These are phyloP conservation scores for Leptopilina syphax DNA, from an alignment of 2,888 invertebrate genomes.

Conservation along the genomic window DNA sequence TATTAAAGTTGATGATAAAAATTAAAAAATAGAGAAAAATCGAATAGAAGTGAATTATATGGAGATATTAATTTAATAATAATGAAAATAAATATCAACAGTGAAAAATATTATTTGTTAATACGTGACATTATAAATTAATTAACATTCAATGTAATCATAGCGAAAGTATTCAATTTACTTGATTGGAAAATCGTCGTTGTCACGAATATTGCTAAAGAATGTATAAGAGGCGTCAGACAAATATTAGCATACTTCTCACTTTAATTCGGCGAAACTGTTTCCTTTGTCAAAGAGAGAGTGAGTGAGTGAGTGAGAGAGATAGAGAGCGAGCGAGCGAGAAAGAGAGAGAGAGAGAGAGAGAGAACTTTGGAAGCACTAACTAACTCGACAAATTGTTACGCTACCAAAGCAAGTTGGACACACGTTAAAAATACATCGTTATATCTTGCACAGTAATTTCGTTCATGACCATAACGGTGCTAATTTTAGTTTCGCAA, in stretches of 20 bases:
- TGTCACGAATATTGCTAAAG: background rate
- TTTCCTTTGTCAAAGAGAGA: constrained; percentile 1
- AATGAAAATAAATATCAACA: too few species aligned
- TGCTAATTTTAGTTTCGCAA: constrained; percentile 52
- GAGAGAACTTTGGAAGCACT: constrained; percentile 25
- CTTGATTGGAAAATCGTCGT: background rate
- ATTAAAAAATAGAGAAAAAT: too few species aligned
- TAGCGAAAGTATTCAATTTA: too few species aligned
- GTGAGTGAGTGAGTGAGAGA: too few species aligned
- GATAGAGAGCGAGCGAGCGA: background rate
- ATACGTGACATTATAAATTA: too few species aligned
- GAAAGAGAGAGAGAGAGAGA: too few species aligned
- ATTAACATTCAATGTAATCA: too few species aligned
- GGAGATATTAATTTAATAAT: too few species aligned
- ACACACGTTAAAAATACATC: constrained; percentile 53
- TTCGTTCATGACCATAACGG: constrained; percentile 44
- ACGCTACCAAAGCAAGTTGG: constrained; percentile 10
- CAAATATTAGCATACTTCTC: background rate
- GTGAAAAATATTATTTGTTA: too few species aligned
- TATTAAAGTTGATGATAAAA: too few species aligned
- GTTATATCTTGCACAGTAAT: constrained; percentile 46
- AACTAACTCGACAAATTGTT: constrained; percentile 27
- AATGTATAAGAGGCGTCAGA: background rate
- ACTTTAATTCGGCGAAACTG: constrained; percentile 12
- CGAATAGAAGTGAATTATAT: too few species aligned